Percentiles rank a stretch among this genome's conserved stretches.
Evolutionary conservation across 2,797 vertebrate genomes (phyloP).

Genomic region (Chrosomus eos): DNA sequence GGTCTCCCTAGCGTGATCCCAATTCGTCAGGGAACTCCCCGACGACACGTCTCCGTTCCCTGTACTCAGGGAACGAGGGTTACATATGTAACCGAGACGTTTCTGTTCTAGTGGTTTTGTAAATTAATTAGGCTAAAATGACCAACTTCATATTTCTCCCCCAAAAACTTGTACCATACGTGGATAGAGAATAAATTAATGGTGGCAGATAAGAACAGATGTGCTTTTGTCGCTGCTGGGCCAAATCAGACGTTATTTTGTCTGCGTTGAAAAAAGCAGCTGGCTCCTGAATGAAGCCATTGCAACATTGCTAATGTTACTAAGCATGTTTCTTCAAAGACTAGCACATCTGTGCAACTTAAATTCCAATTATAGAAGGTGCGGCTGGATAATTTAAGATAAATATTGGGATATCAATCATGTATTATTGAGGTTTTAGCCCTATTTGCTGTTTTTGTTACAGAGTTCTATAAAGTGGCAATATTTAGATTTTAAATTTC

Average conservation of each 20-base stretch:
- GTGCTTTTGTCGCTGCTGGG: conserved; percentile 40
- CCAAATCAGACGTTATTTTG: conserved; percentile 33
- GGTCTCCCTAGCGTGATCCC: no score
- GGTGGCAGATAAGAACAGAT: conserved; percentile 33
- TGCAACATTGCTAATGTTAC: conserved; percentile 41
- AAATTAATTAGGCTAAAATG: neutral
- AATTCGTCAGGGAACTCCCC: no score
- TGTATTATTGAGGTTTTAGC: neutral
- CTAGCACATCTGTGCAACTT: conserved; percentile 30
- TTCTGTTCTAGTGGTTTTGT: neutral
- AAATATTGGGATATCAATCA: conserved; percentile 22
- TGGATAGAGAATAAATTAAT: conserved; percentile 25
- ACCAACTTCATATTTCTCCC: neutral
- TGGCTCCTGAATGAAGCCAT: conserved; percentile 37
- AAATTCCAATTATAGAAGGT: conserved; percentile 32
- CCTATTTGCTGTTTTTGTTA: neutral
- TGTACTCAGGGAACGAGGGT: no score
- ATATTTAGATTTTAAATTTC: neutral
- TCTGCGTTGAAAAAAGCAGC: conserved; percentile 11
- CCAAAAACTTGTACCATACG: neutral
- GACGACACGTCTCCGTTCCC: no score
- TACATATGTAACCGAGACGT: no score
- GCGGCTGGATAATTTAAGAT: conserved; percentile 8
- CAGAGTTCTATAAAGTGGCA: neutral
- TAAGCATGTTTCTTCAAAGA: conserved; percentile 23